Conservation (phyloP, 2,797 vertebrate species). For the Channallabes apus region DNA sequence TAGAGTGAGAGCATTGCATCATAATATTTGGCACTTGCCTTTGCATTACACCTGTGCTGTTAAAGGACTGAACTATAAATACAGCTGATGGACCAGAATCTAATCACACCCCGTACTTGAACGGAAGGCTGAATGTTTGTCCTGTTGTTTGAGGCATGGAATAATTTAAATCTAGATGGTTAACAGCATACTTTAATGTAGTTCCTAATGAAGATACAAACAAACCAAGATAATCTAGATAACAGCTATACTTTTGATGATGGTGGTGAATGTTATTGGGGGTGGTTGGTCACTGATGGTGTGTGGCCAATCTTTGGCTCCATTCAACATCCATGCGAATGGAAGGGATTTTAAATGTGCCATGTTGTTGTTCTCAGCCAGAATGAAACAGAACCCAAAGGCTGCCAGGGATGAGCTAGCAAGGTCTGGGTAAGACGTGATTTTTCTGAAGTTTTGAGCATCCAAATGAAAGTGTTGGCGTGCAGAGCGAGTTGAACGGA, state of each 20-base stretch:
- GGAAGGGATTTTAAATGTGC: conserved; percentile 54
- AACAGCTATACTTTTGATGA: conserved; percentile 28
- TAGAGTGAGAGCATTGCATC: background rate
- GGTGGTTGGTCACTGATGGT: conserved; percentile 51
- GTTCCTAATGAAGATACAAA: background rate
- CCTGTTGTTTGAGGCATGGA: background rate
- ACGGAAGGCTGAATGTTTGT: background rate
- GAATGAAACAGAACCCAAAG: conserved; percentile 49
- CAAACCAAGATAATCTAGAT: conserved; percentile 37
- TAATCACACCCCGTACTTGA: conserved; percentile 12
- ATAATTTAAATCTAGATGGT: conserved; percentile 5
- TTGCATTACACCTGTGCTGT: conserved; percentile 9
- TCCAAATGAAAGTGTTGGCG: conserved; percentile 49
- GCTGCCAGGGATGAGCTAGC: conserved; percentile 47
- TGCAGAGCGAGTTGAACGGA: conserved; percentile 42
- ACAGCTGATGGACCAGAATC: conserved; percentile 17
- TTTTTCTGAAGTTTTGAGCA: conserved; percentile 53
- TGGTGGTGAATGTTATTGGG: conserved; percentile 3
- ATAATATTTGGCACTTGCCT: background rate
- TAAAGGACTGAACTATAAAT: background rate
- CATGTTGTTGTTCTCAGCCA: conserved; percentile 50
- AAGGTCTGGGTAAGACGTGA: conserved; percentile 51
- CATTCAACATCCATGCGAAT: conserved; percentile 43
- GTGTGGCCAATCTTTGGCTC: conserved; percentile 54
- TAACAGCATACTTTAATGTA: background rate